Conservation (phyloP, 2,113 vertebrate genomes). For the Ramphastos sulfuratus region DNA sequence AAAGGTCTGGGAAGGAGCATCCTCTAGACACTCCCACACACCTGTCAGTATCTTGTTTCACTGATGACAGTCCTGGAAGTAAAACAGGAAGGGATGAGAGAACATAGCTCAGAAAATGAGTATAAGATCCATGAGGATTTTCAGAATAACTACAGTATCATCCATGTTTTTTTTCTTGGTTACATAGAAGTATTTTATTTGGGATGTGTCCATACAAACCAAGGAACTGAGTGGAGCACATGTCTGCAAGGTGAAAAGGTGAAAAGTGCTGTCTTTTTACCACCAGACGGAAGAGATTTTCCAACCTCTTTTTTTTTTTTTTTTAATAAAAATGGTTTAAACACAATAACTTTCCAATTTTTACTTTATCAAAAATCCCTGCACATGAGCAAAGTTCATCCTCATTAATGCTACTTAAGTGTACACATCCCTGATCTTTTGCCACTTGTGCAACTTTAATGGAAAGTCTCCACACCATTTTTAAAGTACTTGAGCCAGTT, state of each 20-base stretch:
- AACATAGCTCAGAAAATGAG: background rate
- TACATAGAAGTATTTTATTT: background rate
- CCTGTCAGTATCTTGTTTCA: background rate
- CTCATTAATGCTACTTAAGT: constrained; percentile 16
- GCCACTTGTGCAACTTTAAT: background rate
- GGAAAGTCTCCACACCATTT: background rate
- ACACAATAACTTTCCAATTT: background rate
- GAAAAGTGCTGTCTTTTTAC: background rate
- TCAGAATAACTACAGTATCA: background rate
- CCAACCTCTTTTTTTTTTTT: background rate
- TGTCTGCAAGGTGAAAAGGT: background rate
- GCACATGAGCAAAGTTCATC: constrained; percentile 12
- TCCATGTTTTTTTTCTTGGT: background rate
- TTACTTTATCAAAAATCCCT: background rate
- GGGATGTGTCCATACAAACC: background rate
- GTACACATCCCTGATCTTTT: constrained; percentile 38
- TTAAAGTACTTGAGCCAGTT: background rate
- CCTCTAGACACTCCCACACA: background rate
- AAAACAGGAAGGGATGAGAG: background rate
- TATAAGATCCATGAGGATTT: background rate
- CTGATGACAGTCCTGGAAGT: background rate
- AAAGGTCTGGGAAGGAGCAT: background rate
- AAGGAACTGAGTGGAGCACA: background rate
- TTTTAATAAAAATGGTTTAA: background rate
- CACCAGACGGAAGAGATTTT: background rate